Base-by-base conservation (phyloP, 37 sponge, comb jelly and placozoan genomes). In the Theonella swinhoei region DNA sequence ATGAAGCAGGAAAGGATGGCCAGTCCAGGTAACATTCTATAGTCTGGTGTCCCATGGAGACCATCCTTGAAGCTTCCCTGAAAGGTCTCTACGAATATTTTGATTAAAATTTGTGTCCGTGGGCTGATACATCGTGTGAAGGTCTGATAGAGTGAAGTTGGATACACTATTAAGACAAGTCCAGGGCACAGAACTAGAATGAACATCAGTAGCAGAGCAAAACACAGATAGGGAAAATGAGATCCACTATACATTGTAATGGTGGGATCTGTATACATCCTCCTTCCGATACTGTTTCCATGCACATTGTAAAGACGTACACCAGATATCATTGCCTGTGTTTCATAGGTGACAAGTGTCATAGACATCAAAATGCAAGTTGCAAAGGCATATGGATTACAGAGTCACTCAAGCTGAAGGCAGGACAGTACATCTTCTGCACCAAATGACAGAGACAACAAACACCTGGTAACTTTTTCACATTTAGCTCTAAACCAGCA, bases 51-150 rank as follows among this genome's bases (percentile, higher is more conserved):
- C 9, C 63, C 64, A 63, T 63, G 24, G 64, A 28, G 3, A 28
- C 64, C 78, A 60, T 61, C 63, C 36, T 60, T 77, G 78, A 62
- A 77, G 62, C 62, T 8, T 26, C 78, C 78, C 36, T 77, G 78
- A 60, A 77, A 77, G n/a, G 78, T 62, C 20, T 77, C 78, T 36
- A 77, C 58, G 33, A 77, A 77, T 7, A 38, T 60, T 19, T 26
- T 22, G 32, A 77, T 17, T 19, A 30, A 31, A 22, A 30, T 2
- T 14, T 29, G 26, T 34, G 34, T 58, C 63, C 40, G 31, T 20
- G 3, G 37, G 3, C 32, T 3, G 39, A 7, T 20, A 63, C 64
- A 63, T 28, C 64, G 26, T 2, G 61, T 23, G 1, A 2, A 54
- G 3, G 2, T 77, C 36, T 58, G 60, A 3, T 62, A 30, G 19